phyloP scores from a whole-genome alignment of 2,888 invertebrate genomes.

The Ceraclea dissimilis region DNA sequence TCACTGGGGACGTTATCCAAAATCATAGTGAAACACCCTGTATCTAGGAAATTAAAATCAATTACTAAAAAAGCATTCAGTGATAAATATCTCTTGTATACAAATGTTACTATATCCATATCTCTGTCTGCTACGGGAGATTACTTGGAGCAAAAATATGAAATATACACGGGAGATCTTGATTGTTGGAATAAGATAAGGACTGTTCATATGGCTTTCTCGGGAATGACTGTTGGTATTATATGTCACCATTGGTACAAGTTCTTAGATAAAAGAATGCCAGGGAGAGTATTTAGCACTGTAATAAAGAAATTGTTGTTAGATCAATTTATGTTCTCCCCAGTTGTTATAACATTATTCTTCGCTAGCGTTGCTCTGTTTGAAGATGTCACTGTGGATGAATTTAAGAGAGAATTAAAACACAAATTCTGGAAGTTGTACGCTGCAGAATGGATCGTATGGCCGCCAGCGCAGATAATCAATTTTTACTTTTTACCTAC shows the following conservation, averaged over 20 bases:
- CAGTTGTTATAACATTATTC: slow-evolving; percentile 68
- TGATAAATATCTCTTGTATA: slow-evolving; percentile 62
- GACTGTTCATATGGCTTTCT: slow-evolving; percentile 67
- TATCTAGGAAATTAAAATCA: slow-evolving; percentile 10
- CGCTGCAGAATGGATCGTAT: slow-evolving; percentile 82
- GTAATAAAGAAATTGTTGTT: slow-evolving; percentile 71
- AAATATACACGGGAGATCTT: slow-evolving; percentile 51
- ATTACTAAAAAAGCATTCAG: slow-evolving; percentile 41
- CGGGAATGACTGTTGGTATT: slow-evolving; percentile 70
- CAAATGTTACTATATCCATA: slow-evolving; percentile 73
- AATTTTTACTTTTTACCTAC: slow-evolving; percentile 85
- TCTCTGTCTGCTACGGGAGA: slow-evolving; percentile 73
- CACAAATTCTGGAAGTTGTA: slow-evolving; percentile 73
- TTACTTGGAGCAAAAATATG: slow-evolving; percentile 71
- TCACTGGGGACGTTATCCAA: slow-evolving; percentile 15
- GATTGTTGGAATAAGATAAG: slow-evolving; percentile 52
- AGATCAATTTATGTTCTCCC: slow-evolving; percentile 81
- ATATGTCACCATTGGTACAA: slow-evolving; percentile 85
- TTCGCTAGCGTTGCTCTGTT: slow-evolving; percentile 68
- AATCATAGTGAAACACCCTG: slow-evolving; percentile 15
- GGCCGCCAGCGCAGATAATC: slow-evolving; percentile 90
- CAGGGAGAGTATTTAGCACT: slow-evolving; percentile 57
- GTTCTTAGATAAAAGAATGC: slow-evolving; percentile 61
- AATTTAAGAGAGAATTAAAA: slow-evolving; percentile 60
- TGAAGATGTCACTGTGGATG: slow-evolving; percentile 53